These are phyloP conservation scores for Hippocampus guttulatus DNA, from an alignment of 2,113 vertebrate species.

Conservation along the genomic window DNA sequence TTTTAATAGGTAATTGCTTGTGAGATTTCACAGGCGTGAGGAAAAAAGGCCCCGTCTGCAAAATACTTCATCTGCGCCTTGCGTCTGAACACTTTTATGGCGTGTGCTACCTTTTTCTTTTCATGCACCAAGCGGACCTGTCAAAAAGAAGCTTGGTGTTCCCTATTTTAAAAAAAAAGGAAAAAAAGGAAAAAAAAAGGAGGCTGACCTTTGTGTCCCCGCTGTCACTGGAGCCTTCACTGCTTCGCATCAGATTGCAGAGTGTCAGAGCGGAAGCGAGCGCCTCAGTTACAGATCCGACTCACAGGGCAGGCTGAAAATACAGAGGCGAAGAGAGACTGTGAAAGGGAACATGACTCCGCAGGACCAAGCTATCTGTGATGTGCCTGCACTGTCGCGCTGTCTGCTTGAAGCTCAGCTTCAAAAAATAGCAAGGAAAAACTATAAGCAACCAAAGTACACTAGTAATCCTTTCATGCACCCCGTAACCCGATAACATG, in stretches of 20 bases:
- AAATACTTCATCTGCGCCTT: conserved; percentile 29
- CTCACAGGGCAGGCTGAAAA: conserved; percentile 7
- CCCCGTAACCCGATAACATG: background rate
- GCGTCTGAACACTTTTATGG: conserved; percentile 1
- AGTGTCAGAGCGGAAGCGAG: conserved; percentile 47
- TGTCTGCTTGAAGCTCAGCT: conserved; percentile 41
- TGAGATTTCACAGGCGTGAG: conserved; percentile 48
- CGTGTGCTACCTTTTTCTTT: conserved; percentile 7
- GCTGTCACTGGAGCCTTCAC: conserved; percentile 52
- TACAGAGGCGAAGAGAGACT: conserved; percentile 18
- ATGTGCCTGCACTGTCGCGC: conserved; percentile 36
- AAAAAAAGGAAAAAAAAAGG: conserved; percentile 37
- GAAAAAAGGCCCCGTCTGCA: conserved; percentile 45
- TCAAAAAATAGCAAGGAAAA: conserved; percentile 18
- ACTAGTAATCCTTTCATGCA: too few relatives aligned
- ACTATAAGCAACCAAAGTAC: too few relatives aligned
- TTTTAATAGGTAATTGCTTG: conserved; percentile 63
- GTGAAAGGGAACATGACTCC: conserved; percentile 42
- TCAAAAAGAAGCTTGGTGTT: conserved; percentile 42
- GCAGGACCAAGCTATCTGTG: conserved; percentile 47
- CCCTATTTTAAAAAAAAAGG: conserved; percentile 31
- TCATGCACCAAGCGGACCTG: conserved; percentile 24
- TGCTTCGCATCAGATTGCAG: conserved; percentile 59
- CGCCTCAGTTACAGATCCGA: conserved; percentile 27
- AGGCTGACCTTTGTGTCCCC: conserved; percentile 55